Percentiles rank a stretch among this genome's conserved stretches.
phyloP scores from a whole-genome alignment of 1,140 invertebrate genomes.

The Pogonomyrmex barbatus region DNA sequence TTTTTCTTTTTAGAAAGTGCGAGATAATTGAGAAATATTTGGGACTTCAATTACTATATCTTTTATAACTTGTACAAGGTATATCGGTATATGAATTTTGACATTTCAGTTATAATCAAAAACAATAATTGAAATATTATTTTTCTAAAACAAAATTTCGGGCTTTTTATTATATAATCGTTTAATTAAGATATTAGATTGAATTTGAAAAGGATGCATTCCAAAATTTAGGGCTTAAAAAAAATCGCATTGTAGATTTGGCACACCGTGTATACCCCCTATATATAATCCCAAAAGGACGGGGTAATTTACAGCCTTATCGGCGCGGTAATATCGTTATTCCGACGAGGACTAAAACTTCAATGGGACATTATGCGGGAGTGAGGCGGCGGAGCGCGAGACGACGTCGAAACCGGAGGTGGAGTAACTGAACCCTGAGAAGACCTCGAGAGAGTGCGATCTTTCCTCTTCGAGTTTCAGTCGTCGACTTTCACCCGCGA shows the following conservation, averaged over 20 bases:
- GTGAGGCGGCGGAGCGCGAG: neutral
- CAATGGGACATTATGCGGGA: constrained; percentile 58
- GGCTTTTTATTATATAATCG: neutral
- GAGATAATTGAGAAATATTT: neutral
- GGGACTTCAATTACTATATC: neutral
- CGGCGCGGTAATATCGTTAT: constrained; percentile 33
- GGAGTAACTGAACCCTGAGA: constrained; percentile 21
- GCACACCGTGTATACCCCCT: neutral
- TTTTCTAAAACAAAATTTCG: neutral
- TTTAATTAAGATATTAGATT: neutral
- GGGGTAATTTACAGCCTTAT: constrained; percentile 49
- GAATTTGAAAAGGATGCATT: neutral
- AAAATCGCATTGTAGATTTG: neutral
- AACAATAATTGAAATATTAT: neutral
- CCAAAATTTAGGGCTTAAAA: neutral
- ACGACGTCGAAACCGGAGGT: neutral
- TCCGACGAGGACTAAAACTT: constrained; percentile 57
- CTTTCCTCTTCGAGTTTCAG: constrained; percentile 54
- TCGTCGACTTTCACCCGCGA: constrained; percentile 48
- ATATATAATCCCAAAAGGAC: constrained; percentile 4
- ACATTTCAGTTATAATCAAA: neutral
- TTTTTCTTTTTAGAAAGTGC: neutral
- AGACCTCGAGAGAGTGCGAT: constrained; percentile 43
- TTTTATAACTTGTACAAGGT: neutral
- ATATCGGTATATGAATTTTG: neutral